Evolutionary conservation across 2,113 vertebrate species (phyloP).

Genomic region (Microcebus griseorufus): DNA sequence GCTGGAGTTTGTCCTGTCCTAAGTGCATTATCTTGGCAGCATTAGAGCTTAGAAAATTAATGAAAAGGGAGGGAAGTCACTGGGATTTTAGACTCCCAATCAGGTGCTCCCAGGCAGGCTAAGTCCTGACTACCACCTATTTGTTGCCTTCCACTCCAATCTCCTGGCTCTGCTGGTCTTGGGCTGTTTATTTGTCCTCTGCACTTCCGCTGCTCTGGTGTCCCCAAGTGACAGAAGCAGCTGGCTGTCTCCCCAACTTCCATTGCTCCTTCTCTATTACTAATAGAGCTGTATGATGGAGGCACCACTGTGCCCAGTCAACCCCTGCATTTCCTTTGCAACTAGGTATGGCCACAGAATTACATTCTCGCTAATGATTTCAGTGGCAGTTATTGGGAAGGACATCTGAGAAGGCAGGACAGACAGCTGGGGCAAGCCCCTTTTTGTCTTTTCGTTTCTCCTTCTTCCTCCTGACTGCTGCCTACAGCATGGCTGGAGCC

Average conservation of each 20-base stretch:
- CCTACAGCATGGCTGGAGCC: neutral
- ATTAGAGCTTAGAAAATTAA: constrained; percentile 34
- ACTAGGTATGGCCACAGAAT: neutral
- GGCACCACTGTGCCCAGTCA: neutral
- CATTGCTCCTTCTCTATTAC: neutral
- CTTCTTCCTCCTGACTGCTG: neutral
- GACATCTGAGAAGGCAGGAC: neutral
- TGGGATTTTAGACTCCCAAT: constrained; percentile 19
- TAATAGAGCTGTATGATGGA: neutral
- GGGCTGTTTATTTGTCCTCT: neutral
- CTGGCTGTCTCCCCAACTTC: neutral
- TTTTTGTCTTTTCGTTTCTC: neutral
- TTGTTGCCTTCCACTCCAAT: neutral
- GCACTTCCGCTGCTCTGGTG: neutral
- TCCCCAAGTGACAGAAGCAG: neutral
- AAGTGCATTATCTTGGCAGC: neutral
- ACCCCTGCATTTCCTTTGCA: neutral
- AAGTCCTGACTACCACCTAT: neutral
- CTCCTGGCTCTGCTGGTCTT: neutral
- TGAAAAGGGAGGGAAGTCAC: constrained; percentile 47
- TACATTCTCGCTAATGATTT: neutral
- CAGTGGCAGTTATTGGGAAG: neutral
- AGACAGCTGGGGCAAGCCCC: neutral
- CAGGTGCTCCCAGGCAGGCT: neutral
- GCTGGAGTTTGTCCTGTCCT: neutral